Base-by-base conservation (phyloP, 2,113 vertebrate species). In the Mola mola region DNA sequence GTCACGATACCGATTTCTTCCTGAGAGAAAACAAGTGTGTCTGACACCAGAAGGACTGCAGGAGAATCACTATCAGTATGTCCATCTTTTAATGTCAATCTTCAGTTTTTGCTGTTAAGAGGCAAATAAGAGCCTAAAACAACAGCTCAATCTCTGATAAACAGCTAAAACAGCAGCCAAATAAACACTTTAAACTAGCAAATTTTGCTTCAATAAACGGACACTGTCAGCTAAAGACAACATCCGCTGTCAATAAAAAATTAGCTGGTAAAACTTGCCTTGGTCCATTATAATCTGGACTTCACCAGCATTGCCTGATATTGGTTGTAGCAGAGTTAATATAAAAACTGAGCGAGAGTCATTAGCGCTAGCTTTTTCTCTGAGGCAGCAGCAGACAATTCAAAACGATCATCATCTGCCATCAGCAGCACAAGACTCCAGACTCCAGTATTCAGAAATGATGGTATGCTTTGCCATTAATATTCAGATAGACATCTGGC, bases 11-110 rank as follows among this genome's bases (percentile, higher is more conserved):
- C 42, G 66, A 67, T 78, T 66, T 70, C 48, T 43, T 66, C 73
- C 76, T 47, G 40, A 58, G 70, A 49, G 57, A 71, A 58, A 75
- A 82, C 66, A 7, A 66, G 72, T 80, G 73, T 64, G 67, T 66
- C 81, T 76, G 72, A 81, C 62, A 53, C 52, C 53, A 69, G 66
- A 81, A 72, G 44, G 29, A 61, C 69, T 16, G 4, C 38, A 55
- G n/a, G 24, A 50, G 65, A 53, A 47, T 51, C 33, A 34, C 75
- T 29, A 64, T 66, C 41, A 62, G 20, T 53, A 42, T 37, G 31
- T 58, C 29, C 46, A 58, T 64, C 40, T 31, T 16, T 64, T 60
- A 26, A 44, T 61, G 38, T 69, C 43, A 60, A 13, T 13, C 38
- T 44, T 55, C 12, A 16, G 47, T 0, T 19, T 12, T 31, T 51